These are phyloP conservation scores for Plotosus lineatus DNA, from an alignment of 2,113 vertebrate genomes.

Conservation along the genomic window DNA sequence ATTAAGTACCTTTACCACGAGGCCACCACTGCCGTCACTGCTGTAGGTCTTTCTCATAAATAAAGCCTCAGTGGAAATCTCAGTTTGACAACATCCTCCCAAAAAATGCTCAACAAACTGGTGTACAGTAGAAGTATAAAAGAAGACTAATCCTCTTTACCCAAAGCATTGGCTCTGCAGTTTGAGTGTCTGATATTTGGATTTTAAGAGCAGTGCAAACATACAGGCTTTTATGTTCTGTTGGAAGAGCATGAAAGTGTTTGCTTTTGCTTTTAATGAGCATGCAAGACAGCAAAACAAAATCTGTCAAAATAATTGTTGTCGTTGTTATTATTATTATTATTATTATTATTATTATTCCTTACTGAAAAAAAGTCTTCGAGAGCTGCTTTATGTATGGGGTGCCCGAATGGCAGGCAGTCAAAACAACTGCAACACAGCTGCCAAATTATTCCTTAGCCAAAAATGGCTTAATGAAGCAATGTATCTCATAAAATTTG, in stretches of 20 bases:
- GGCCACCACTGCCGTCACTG: too few species aligned
- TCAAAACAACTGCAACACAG: neutral
- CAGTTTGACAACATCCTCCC: neutral
- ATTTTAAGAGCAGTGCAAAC: constrained; percentile 3
- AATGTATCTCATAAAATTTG: neutral
- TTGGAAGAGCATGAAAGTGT: constrained; percentile 10
- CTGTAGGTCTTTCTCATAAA: neutral
- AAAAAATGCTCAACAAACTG: neutral
- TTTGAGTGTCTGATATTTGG: constrained; percentile 6
- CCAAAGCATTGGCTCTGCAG: neutral
- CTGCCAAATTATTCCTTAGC: neutral
- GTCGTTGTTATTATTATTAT: neutral
- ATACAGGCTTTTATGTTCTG: constrained; percentile 19
- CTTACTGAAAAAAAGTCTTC: neutral
- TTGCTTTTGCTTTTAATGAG: constrained; percentile 27
- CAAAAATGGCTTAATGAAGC: neutral
- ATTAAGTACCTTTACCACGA: too few species aligned
- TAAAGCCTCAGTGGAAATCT: neutral
- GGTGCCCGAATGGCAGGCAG: neutral
- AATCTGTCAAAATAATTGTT: constrained; percentile 14
- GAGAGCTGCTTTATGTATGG: neutral
- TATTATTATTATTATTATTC: neutral
- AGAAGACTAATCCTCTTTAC: constrained; percentile 32
- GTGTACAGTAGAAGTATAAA: neutral
- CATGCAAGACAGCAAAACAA: constrained; percentile 14